These are phyloP conservation scores for Bettongia penicillata DNA, from an alignment of 2,113 vertebrate species.

Conservation along the genomic window DNA sequence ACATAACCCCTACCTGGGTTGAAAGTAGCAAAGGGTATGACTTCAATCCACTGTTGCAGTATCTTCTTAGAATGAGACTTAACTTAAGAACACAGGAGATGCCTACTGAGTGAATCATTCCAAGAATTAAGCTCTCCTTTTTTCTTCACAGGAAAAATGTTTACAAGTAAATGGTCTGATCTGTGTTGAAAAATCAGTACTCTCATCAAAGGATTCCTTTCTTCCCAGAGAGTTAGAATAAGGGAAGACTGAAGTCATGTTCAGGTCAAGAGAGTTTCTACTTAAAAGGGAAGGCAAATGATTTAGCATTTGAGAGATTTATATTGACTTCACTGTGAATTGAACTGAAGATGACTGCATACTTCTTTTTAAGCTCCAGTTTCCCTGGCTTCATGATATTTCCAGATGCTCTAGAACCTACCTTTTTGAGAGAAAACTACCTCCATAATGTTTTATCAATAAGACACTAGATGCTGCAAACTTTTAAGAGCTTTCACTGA, in stretches of 20 bases:
- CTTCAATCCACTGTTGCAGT: background rate
- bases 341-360: constrained; percentile 1
- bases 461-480: constrained; percentile 41
- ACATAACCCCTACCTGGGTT: background rate
- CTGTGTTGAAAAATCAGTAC: constrained; percentile 35
- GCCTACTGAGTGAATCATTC: background rate
- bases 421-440: background rate
- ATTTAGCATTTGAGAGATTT: background rate
- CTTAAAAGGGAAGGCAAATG: constrained; percentile 12
- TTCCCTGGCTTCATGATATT: background rate
- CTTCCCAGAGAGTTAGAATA: background rate
- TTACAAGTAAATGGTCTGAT: background rate
- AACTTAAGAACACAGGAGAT: constrained; percentile 16
- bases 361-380: background rate
- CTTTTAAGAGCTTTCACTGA: constrained; percentile 14
- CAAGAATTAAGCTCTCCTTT: constrained; percentile 29
- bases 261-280: constrained; percentile 10
- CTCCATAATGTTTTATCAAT: background rate
- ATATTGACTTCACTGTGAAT: background rate
- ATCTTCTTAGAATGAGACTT: constrained; percentile 53
- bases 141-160: constrained; percentile 4
- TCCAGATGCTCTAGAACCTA: background rate
- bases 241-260: background rate
- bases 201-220: constrained; percentile 50
- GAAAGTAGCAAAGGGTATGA: constrained; percentile 13